Percentiles rank a stretch among this genome's conserved stretches.
These are phyloP conservation scores for Pemphigus obesinymphae DNA, from an alignment of 1,140 invertebrate species.

Conservation along the genomic window DNA sequence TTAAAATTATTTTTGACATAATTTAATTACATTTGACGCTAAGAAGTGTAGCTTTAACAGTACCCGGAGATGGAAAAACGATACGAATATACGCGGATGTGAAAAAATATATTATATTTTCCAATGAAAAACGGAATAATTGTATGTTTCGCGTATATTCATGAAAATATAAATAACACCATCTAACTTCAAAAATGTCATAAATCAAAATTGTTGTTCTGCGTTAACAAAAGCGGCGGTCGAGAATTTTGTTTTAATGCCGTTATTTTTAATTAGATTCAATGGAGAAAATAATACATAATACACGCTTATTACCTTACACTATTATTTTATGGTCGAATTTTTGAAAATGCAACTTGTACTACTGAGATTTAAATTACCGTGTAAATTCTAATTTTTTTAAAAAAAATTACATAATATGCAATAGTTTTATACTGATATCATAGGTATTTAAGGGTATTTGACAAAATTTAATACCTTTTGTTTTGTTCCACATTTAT, in stretches of 20 bases:
- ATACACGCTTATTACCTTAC: too few relatives aligned
- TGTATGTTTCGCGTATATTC: background rate
- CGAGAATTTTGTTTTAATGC: background rate
- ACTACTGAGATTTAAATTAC: too few relatives aligned
- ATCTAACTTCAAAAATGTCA: background rate
- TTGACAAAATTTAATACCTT: too few relatives aligned
- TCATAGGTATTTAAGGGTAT: too few relatives aligned
- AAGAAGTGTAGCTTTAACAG: background rate
- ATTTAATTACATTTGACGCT: constrained; percentile 1
- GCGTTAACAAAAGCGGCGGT: background rate
- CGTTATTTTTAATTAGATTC: background rate
- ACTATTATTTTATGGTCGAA: too few relatives aligned
- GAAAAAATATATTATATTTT: background rate
- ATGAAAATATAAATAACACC: too few relatives aligned
- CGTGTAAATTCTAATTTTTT: too few relatives aligned
- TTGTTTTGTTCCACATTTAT: too few relatives aligned
- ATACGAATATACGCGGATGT: background rate
- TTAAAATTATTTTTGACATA: constrained; percentile 15
- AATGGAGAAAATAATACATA: too few relatives aligned
- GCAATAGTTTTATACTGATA: too few relatives aligned
- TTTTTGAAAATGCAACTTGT: too few relatives aligned
- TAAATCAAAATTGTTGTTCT: background rate
- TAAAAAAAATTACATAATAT: too few relatives aligned
- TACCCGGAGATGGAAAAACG: background rate
- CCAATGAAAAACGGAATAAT: background rate